Evolutionary conservation across 1,140 invertebrate species (phyloP), one percentile per base, ranked within the genome.

Genomic region (Aphaenogaster floridana): DNA sequence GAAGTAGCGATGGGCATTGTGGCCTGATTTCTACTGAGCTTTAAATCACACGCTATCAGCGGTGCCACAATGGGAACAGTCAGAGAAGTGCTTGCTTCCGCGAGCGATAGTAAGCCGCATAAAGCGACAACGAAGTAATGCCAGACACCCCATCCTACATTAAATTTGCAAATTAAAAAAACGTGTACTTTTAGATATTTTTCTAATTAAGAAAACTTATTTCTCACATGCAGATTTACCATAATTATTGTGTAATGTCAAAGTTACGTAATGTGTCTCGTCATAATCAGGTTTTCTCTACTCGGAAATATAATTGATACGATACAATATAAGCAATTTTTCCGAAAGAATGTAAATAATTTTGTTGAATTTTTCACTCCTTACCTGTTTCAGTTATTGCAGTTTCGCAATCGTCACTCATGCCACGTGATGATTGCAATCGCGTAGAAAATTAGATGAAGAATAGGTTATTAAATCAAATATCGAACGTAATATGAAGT

Each of bases 61-160:
- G 92, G 90, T 66, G 81, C 78, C 28, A 89, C 54, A 9, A 93
- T 69, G 4, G 90, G 52, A 39, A 91, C 81, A 52, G 87, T 90
- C 3, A 92, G 64, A 39, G 88, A 86, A 15, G 91, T 90, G 50
- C 28, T 78, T 42, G 92, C 92, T 83, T 93, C 92, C 17, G 91
- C 89, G 13, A 93, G 45, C 2, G 89, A 90, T 61, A 92, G 89
- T 45, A 93, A 57, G 1, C 91, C 91, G 17, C 91, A 93, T 4
- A 93, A 48, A 42, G 78, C 78, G 34, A 93, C 64, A 11, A 92
- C 21, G 28, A 93, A 91, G 45, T 87, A 92, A 77, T 93, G 87
- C 72, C 87, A 93, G 1, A 89, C 21, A 15, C 93, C 92, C 92
- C 93, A 93, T 87, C 93, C 93, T 93, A 61, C 50, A 64, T 45